Evolutionary conservation across 2,797 vertebrate genomes (phyloP).

Genomic region (Poeciliopsis turneri): DNA sequence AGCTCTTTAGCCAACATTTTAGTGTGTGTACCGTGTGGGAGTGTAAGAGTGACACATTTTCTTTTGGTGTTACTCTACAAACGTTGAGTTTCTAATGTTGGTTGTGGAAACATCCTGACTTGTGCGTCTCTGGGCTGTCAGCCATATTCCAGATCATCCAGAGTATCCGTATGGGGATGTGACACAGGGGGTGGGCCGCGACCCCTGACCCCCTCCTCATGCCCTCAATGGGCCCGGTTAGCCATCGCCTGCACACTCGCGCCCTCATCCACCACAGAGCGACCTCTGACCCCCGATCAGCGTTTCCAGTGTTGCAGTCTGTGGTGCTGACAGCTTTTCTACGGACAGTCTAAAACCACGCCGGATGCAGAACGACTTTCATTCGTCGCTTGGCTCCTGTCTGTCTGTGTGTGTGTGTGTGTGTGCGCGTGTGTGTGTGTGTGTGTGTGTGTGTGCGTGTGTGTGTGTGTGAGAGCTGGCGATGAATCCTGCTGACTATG

Average conservation of each 20-base stretch:
- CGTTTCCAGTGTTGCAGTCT: constrained; percentile 76
- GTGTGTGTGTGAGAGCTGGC: constrained; percentile 31
- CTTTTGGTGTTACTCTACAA: no score
- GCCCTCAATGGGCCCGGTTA: constrained; percentile 53
- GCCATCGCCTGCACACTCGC: constrained; percentile 23
- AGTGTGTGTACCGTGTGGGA: no score
- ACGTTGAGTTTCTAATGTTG: no score
- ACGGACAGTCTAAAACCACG: constrained; percentile 68
- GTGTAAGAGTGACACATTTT: no score
- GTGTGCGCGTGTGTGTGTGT: constrained; percentile 26
- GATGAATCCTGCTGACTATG: constrained; percentile 60
- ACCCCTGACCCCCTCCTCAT: constrained; percentile 22
- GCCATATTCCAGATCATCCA: constrained; percentile 87
- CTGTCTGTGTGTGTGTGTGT: constrained; percentile 33
- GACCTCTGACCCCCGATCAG: constrained; percentile 43
- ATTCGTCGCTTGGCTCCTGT: constrained; percentile 49
- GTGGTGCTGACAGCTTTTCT: constrained; percentile 78
- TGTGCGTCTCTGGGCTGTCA: constrained; percentile 43
- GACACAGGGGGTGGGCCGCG: constrained; percentile 52
- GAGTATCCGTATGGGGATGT: constrained; percentile 86
- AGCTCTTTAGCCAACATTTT: background rate
- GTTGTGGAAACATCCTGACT: background rate
- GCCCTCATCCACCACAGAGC: constrained; percentile 18
- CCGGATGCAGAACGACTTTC: constrained; percentile 50
- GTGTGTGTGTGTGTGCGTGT: background rate